Evolutionary conservation across 2,888 invertebrate species (phyloP).

Genomic region (Agonopterix alstromeriana): DNA sequence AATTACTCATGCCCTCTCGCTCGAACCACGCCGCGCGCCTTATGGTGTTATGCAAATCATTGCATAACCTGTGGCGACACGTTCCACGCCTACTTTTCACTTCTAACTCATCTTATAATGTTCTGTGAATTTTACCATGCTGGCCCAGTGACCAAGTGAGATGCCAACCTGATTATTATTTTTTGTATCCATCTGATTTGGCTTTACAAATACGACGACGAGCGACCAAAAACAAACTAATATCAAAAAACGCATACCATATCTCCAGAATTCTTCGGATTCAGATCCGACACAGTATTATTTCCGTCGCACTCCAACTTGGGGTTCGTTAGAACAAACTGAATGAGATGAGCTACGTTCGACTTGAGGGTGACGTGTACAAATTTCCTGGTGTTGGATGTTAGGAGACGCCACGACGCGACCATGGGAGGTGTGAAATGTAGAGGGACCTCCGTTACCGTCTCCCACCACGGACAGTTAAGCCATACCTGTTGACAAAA

Average conservation of each 20-base stretch:
- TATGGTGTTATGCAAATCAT: too few species aligned
- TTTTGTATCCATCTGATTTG: too few species aligned
- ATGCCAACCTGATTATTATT: too few species aligned
- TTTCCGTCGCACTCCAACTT: constrained; percentile 76
- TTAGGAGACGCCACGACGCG: constrained; percentile 88
- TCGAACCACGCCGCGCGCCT: too few species aligned
- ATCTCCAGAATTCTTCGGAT: constrained; percentile 77
- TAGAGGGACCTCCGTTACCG: constrained; percentile 83
- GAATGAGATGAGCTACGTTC: constrained; percentile 75
- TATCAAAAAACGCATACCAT: constrained; percentile 55
- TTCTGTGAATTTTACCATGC: too few species aligned
- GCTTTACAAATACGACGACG: background rate
- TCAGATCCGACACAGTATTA: constrained; percentile 80
- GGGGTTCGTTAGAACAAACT: constrained; percentile 65
- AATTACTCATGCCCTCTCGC: too few species aligned
- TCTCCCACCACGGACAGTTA: constrained; percentile 86
- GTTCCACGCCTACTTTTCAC: too few species aligned
- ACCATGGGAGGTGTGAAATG: constrained; percentile 91
- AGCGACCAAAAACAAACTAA: background rate
- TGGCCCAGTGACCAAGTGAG: too few species aligned
- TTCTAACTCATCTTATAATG: too few species aligned
- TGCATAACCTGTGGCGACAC: too few species aligned
- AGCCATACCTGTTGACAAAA: constrained; percentile 76
- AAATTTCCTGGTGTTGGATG: constrained; percentile 90
- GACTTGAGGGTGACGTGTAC: constrained; percentile 86